Percentiles rank a stretch among this genome's conserved stretches.
phyloP scores from a whole-genome alignment of 2,888 invertebrate genomes.

The Seira sanloemensis region DNA sequence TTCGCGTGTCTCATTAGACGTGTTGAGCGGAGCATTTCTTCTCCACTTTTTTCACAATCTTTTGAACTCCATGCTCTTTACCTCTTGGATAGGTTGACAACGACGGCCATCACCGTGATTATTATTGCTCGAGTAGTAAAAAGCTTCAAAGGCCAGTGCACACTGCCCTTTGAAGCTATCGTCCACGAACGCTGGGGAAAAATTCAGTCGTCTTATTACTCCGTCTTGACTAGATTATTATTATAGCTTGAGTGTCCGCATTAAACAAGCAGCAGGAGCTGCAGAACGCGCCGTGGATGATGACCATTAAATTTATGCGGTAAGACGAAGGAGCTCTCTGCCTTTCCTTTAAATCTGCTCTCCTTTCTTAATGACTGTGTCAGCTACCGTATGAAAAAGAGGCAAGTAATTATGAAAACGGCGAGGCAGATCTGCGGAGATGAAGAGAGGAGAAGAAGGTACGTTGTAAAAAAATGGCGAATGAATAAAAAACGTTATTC shows the following conservation, averaged over 20 bases:
- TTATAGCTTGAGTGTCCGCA: neutral
- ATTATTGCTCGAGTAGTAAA: neutral
- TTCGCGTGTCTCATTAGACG: constrained; percentile 61
- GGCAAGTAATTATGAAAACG: constrained; percentile 15
- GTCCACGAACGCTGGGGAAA: neutral
- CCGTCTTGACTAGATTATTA: neutral
- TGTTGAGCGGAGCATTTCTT: constrained; percentile 20
- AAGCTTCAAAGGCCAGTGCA: neutral
- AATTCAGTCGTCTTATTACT: neutral
- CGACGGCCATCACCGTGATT: constrained; percentile 2
- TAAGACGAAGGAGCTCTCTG: neutral
- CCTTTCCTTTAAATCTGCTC: constrained; percentile 20
- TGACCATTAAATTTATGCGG: constrained; percentile 16
- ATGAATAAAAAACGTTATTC: constrained; percentile 14
- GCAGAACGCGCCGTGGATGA: neutral
- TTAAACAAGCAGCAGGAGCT: neutral
- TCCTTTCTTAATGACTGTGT: constrained; percentile 47
- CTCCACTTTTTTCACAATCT: constrained; percentile 42
- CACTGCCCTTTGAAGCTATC: neutral
- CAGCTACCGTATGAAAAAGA: constrained; percentile 40
- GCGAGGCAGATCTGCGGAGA: neutral
- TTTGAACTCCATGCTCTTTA: constrained; percentile 38
- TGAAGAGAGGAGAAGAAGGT: neutral
- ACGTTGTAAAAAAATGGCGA: constrained; percentile 14
- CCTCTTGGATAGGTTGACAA: constrained; percentile 10